Conservation (phyloP, 2,888 invertebrate genomes). For the Sesia bembeciformis region DNA sequence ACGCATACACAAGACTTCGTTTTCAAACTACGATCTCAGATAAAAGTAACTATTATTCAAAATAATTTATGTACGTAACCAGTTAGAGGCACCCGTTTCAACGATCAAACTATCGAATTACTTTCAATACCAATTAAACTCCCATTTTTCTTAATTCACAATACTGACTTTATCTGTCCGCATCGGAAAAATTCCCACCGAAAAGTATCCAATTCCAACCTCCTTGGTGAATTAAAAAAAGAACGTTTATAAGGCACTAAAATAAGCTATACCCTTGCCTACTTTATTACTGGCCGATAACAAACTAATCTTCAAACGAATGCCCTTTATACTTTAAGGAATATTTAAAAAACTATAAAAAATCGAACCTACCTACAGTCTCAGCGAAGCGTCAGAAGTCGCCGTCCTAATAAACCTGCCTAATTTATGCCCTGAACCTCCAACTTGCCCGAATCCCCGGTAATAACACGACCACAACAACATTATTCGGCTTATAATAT, state of each 20-base stretch:
- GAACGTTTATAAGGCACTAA: conserved; percentile 10
- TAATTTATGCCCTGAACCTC: conserved; percentile 47
- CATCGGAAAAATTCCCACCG: conserved; percentile 27
- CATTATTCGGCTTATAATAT: conserved; percentile 49
- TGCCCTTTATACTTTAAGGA: conserved; percentile 26
- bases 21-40: no score
- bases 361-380: conserved; percentile 19
- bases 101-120: not conserved
- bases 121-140: not conserved
- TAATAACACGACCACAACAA: conserved; percentile 49
- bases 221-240: conserved; percentile 21
- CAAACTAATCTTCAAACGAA: conserved; percentile 57
- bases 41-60: no score
- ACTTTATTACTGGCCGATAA: conserved; percentile 59
- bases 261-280: conserved; percentile 37
- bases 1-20: no score
- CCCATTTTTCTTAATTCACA: conserved; percentile 16
- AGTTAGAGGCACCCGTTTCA: not conserved
- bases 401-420: conserved; percentile 44
- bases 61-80: no score
- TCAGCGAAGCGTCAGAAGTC: conserved; percentile 49
- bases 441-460: conserved; percentile 29
- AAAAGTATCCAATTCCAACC: conserved; percentile 19
- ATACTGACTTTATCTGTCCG: conserved; percentile 17
- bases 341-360: conserved; percentile 67